These are phyloP conservation scores for Strigops habroptila DNA, from an alignment of 2,113 vertebrate species.

Conservation along the genomic window DNA sequence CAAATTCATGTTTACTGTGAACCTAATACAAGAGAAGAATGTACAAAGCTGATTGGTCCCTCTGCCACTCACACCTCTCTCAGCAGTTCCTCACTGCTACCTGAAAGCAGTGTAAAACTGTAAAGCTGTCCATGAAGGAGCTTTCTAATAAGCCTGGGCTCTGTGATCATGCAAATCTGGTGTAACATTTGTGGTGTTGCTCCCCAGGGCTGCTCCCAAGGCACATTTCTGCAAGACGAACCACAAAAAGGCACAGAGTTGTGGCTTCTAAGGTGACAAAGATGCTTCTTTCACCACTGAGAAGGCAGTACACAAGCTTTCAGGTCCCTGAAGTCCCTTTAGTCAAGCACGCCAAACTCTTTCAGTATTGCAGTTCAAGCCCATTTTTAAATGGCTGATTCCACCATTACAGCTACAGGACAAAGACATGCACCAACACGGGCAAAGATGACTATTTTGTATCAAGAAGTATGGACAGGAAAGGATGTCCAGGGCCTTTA, in stretches of 20 bases:
- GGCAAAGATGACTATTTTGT: background rate
- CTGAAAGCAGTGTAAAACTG: background rate
- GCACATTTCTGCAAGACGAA: background rate
- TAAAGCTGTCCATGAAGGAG: background rate
- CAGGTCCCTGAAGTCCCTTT: background rate
- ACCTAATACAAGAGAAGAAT: background rate
- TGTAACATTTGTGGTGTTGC: background rate
- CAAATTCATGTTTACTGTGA: background rate
- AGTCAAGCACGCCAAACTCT: background rate
- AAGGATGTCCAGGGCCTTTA: background rate
- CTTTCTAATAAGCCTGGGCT: background rate
- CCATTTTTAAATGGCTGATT: background rate
- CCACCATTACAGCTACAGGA: background rate
- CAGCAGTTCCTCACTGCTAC: rapidly evolving
- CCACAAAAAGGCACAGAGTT: background rate
- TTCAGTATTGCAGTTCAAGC: background rate
- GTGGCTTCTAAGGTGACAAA: background rate
- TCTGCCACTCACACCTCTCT: background rate
- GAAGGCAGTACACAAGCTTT: background rate
- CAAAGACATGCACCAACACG: background rate
- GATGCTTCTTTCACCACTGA: background rate
- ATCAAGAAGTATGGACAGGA: background rate
- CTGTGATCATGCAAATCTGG: background rate
- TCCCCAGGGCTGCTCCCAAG: background rate
- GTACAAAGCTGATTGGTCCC: background rate